Evolutionary conservation across 2,888 invertebrate species (phyloP).

Genomic region (Dryocosmus kuriphilus): DNA sequence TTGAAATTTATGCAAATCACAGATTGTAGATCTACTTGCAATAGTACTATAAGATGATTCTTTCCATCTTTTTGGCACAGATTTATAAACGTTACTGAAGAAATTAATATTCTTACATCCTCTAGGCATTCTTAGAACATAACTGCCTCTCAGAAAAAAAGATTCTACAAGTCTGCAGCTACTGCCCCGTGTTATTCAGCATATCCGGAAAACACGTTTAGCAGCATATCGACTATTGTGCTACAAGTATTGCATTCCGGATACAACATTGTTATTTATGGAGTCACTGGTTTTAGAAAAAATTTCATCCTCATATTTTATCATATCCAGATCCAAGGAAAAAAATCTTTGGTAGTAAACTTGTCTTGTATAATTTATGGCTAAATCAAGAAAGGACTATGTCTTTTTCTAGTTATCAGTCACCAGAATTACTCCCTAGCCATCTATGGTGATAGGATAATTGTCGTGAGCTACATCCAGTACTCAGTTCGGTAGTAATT

Average conservation of each 20-base stretch:
- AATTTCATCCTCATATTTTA: not conserved
- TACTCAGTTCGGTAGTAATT: not conserved
- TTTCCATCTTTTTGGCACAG: not conserved
- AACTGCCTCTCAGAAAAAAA: not conserved
- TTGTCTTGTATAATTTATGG: not conserved
- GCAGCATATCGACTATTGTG: not conserved
- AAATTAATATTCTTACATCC: not conserved
- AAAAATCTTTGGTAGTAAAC: not conserved
- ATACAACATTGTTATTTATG: not conserved
- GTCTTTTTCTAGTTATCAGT: constrained; percentile 3
- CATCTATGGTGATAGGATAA: constrained; percentile 25
- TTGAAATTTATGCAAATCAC: not conserved
- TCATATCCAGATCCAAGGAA: not conserved
- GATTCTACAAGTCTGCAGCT: not conserved
- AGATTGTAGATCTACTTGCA: not conserved
- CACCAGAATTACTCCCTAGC: not conserved
- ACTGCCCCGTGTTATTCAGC: constrained; percentile 12
- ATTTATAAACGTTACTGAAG: not conserved
- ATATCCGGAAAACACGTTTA: constrained; percentile 21
- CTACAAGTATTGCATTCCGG: not conserved
- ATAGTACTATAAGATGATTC: not conserved
- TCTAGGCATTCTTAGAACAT: not conserved
- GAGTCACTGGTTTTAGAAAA: not conserved
- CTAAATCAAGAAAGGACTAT: not conserved
- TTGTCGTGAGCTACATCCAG: constrained; percentile 13